Evolutionary conservation across 2,797 vertebrate species (phyloP).

Genomic region (Hapalemur alaotrensis): DNA sequence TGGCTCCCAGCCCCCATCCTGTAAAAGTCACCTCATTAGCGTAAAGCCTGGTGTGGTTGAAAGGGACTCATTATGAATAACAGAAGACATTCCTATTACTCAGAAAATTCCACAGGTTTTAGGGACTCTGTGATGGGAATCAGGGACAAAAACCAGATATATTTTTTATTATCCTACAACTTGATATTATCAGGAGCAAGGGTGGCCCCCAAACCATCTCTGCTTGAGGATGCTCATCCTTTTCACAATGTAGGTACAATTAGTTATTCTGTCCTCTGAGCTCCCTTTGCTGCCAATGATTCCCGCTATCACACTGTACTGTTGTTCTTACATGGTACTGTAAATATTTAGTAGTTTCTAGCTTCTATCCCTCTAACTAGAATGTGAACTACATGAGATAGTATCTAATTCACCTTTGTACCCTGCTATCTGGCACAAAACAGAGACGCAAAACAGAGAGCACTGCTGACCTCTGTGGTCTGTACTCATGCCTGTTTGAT

Average conservation of each 20-base stretch:
- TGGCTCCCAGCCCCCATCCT: background rate
- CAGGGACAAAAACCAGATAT: background rate
- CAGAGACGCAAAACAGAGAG: background rate
- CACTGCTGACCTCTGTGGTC: background rate
- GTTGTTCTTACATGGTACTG: background rate
- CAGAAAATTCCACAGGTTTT: conserved; percentile 23
- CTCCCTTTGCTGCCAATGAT: background rate
- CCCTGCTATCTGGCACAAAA: background rate
- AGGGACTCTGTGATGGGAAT: background rate
- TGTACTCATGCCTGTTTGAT: background rate
- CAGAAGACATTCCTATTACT: background rate
- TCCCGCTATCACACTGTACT: background rate
- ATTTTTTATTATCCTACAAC: background rate
- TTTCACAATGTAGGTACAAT: background rate
- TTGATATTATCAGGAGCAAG: background rate
- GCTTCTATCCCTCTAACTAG: background rate
- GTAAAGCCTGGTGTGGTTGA: background rate
- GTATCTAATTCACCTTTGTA: background rate
- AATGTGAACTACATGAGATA: background rate
- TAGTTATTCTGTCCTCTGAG: background rate
- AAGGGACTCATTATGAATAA: background rate
- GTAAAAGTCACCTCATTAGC: background rate
- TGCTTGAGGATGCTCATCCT: background rate
- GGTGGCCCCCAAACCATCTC: background rate
- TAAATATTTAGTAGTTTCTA: conserved; percentile 12